Conservation (phyloP, 2,113 vertebrate genomes). For the Ramphastos sulfuratus region DNA sequence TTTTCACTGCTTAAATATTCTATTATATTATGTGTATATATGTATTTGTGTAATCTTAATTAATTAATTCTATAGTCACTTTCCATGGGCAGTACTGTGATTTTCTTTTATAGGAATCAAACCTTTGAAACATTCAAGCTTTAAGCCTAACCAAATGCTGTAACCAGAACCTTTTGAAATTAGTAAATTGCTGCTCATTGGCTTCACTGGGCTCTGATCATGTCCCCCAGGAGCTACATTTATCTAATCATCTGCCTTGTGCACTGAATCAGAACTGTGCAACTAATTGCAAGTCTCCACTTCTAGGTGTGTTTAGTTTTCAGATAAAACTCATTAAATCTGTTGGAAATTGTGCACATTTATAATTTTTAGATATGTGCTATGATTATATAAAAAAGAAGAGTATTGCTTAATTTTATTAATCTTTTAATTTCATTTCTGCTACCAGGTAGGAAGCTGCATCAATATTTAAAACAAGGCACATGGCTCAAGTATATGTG, state of each 20-base stretch:
- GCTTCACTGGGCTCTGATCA: not conserved
- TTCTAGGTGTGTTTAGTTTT: not conserved
- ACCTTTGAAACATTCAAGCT: not conserved
- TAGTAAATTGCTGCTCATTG: not conserved
- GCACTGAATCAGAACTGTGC: not conserved
- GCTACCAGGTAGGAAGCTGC: not conserved
- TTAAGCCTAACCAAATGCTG: not conserved
- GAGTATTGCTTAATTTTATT: not conserved
- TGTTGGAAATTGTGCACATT: not conserved
- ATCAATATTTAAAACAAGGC: not conserved
- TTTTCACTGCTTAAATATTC: not conserved
- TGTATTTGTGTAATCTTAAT: not conserved
- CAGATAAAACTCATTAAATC: not conserved
- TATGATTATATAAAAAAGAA: not conserved
- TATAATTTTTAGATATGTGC: not conserved
- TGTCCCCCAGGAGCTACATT: not conserved
- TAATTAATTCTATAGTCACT: not conserved
- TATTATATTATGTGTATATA: no score
- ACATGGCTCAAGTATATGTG: not conserved
- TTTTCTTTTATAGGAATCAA: not conserved
- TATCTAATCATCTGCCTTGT: not conserved
- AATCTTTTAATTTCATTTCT: not conserved
- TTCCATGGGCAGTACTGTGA: not conserved
- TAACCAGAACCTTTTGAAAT: not conserved
- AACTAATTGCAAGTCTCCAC: not conserved